Percentiles rank a stretch among this genome's conserved stretches.
These are phyloP conservation scores for Tanytarsus gracilentus DNA, from an alignment of 2,888 invertebrate genomes.

Conservation along the genomic window DNA sequence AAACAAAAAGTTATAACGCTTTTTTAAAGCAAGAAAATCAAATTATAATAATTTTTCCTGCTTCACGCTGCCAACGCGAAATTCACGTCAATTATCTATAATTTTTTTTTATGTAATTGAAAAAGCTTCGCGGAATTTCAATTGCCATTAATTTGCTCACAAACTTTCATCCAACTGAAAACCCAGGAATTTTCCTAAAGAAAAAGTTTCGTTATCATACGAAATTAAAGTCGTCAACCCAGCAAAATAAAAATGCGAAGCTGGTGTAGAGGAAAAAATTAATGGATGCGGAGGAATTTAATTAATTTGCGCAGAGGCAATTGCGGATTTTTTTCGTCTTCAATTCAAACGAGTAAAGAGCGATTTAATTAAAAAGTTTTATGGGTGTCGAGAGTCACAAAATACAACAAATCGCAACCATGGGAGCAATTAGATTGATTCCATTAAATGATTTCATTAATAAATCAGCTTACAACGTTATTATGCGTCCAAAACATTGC, in stretches of 20 bases:
- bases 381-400: no score
- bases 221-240: no score
- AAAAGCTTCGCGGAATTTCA: background rate
- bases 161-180: no score
- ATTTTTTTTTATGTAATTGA: background rate
- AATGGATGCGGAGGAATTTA: no score
- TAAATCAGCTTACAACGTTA: constrained; percentile 53
- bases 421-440: background rate
- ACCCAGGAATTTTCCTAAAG: background rate
- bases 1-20: background rate
- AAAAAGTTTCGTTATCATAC: no score
- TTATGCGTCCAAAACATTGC: constrained; percentile 85
- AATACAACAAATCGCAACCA: background rate
- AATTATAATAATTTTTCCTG: background rate
- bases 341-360: no score
- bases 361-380: no score
- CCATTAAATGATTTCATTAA: background rate
- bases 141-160: background rate
- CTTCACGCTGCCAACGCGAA: background rate
- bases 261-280: no score
- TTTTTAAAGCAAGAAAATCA: background rate
- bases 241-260: no score
- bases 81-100: background rate
- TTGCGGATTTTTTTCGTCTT: no score
- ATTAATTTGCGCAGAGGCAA: no score